Percentiles rank a stretch among this genome's conserved stretches.
Evolutionary conservation across 2,113 vertebrate genomes (phyloP).

Genomic region (Danionella cerebrum): DNA sequence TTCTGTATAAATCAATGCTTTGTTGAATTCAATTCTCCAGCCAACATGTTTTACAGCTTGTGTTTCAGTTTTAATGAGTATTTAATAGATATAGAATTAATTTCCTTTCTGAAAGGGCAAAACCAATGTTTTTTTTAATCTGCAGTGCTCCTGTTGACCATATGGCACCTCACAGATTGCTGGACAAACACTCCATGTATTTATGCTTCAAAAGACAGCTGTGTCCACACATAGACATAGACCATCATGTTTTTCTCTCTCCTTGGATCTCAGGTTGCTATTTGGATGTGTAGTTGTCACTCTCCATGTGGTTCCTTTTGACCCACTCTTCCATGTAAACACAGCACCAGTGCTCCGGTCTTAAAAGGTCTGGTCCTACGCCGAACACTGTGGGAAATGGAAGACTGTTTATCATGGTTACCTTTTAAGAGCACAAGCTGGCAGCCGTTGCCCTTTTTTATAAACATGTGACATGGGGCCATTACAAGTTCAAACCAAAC

Average conservation of each 20-base stretch:
- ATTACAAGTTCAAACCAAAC: not conserved
- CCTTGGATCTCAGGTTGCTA: slow-evolving; percentile 26
- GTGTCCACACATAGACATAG: slow-evolving; percentile 26
- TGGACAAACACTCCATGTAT: slow-evolving; percentile 17
- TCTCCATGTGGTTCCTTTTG: slow-evolving; percentile 20
- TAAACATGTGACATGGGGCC: slow-evolving; percentile 18
- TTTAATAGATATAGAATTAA: not conserved
- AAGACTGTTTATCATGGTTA: slow-evolving; percentile 17
- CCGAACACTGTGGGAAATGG: slow-evolving; percentile 34
- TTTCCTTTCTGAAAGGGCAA: not conserved
- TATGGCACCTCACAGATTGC: slow-evolving; percentile 9
- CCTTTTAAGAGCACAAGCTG: slow-evolving; percentile 16
- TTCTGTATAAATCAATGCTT: too few species aligned
- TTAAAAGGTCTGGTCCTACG: slow-evolving; percentile 24
- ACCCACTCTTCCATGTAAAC: slow-evolving; percentile 43
- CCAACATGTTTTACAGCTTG: too few species aligned
- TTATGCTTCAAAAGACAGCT: slow-evolving; percentile 35
- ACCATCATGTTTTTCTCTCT: not conserved
- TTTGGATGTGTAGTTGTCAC: slow-evolving; percentile 25
- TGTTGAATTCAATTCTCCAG: too few species aligned
- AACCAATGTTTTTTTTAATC: not conserved
- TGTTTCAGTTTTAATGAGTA: not conserved
- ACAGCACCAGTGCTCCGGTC: slow-evolving; percentile 5
- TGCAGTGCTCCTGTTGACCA: slow-evolving; percentile 7
- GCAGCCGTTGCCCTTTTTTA: not conserved